These are phyloP conservation scores for Clarias platycephalus DNA, from an alignment of 2,797 vertebrate species.

Conservation along the genomic window DNA sequence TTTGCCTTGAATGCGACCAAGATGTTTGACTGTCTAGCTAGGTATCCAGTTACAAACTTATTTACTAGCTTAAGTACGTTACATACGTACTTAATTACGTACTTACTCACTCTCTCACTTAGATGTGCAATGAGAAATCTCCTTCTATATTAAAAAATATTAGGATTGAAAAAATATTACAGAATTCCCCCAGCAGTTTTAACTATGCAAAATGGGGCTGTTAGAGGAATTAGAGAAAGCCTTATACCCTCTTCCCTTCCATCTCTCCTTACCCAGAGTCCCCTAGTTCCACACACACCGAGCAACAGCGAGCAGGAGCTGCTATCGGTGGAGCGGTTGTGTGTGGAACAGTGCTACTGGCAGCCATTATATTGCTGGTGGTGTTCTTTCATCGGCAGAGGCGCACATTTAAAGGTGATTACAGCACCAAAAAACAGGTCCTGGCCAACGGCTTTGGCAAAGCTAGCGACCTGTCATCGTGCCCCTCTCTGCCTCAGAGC, in stretches of 20 bases:
- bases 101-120: too few species aligned
- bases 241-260: slow-evolving; percentile 77
- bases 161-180: not conserved
- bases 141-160: not conserved
- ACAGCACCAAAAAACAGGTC: slow-evolving; percentile 86
- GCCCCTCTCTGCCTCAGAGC: slow-evolving; percentile 78
- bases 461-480: slow-evolving; percentile 72
- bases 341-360: slow-evolving; percentile 76
- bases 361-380: slow-evolving; percentile 75
- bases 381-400: slow-evolving; percentile 79
- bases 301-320: slow-evolving; percentile 64
- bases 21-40: not conserved
- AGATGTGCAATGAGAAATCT: too few species aligned
- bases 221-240: slow-evolving; percentile 50
- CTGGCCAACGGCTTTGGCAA: slow-evolving; percentile 85
- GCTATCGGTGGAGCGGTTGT: slow-evolving; percentile 82
- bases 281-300: slow-evolving; percentile 76
- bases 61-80: too few species aligned
- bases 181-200: slow-evolving; percentile 8
- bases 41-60: not conserved
- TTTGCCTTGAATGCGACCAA: not conserved
- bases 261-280: slow-evolving; percentile 84
- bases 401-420: slow-evolving; percentile 85
- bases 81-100: too few species aligned
- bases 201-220: not conserved